These are phyloP conservation scores for Peromyscus maniculatus DNA, from an alignment of 2,113 vertebrate species.

Conservation along the genomic window DNA sequence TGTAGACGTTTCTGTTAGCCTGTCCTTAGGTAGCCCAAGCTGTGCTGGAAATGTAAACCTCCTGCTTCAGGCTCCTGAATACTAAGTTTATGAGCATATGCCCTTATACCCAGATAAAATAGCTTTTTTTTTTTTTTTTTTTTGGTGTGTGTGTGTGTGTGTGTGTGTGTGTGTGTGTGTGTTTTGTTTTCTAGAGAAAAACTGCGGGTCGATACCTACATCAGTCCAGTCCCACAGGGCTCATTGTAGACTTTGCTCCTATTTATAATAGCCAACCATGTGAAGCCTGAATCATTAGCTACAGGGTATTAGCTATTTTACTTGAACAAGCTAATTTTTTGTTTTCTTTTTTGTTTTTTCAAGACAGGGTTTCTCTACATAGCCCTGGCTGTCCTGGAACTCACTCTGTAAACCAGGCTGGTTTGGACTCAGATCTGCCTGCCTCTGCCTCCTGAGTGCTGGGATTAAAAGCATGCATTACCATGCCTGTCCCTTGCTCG, in stretches of 20 bases:
- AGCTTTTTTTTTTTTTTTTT: neutral
- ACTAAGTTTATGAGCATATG: neutral
- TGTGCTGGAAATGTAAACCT: neutral
- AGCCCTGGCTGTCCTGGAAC: neutral
- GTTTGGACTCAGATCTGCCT: neutral
- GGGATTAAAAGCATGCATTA: neutral
- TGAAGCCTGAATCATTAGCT: neutral
- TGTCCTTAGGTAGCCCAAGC: neutral
- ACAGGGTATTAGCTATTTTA: neutral
- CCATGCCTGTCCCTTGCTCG: neutral
- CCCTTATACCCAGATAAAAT: neutral
- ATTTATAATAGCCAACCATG: neutral
- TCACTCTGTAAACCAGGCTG: neutral
- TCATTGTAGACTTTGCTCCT: neutral
- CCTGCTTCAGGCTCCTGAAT: too few species aligned
- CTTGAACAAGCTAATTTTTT: neutral
- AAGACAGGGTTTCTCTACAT: neutral
- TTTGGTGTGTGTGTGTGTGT: too few species aligned
- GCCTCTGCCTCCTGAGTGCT: neutral
- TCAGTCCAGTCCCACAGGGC: neutral
- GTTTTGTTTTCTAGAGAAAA: neutral
- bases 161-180: too few species aligned
- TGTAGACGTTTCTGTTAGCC: neutral
- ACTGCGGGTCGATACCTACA: neutral
- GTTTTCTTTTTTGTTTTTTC: neutral